phyloP scores from a whole-genome alignment of 2,797 vertebrate genomes.

The Octomys mimax region DNA sequence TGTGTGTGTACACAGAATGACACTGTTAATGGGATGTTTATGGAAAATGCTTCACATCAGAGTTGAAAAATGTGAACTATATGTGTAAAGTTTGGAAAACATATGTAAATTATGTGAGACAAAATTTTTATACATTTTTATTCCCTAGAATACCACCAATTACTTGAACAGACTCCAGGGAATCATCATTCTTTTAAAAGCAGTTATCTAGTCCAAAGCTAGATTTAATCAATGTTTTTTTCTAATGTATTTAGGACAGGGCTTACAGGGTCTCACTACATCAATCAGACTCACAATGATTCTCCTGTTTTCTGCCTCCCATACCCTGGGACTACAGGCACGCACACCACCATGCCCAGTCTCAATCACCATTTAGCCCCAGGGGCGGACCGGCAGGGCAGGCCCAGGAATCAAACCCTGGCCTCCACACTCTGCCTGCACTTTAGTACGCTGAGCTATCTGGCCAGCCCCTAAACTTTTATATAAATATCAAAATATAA shows the following conservation, averaged over 20 bases:
- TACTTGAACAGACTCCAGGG: neutral
- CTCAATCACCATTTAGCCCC: no score
- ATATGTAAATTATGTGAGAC: neutral
- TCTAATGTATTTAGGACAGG: no score
- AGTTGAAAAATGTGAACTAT: constrained; percentile 25
- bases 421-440: no score
- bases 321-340: no score
- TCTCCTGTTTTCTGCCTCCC: no score
- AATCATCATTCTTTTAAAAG: neutral
- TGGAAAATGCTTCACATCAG: constrained; percentile 12
- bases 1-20: neutral
- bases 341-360: no score
- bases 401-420: no score
- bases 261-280: no score
- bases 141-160: neutral
- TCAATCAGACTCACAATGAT: no score
- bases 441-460: no score
- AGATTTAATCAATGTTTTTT: neutral
- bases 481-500: neutral
- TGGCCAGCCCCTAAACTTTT: neutral
- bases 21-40: neutral
- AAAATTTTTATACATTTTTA: neutral
- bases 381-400: no score
- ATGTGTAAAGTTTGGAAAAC: neutral
- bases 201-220: neutral